Conservation (phyloP, 1,140 invertebrate genomes). For the Eulimnadia texana region DNA sequence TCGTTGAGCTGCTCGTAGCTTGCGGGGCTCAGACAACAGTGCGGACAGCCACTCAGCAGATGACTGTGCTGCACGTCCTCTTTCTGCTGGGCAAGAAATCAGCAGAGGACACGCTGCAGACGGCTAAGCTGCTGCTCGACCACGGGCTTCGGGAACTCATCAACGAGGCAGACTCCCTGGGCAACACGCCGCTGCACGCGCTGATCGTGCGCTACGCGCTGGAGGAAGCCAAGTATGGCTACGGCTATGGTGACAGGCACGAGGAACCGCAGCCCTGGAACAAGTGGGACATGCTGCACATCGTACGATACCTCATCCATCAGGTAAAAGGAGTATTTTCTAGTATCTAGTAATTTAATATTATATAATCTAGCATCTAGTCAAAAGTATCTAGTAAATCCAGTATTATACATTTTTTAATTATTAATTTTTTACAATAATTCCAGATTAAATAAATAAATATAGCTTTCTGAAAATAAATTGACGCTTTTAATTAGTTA, state of each 20-base stretch:
- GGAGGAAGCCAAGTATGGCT: slow-evolving; percentile 51
- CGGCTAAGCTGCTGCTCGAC: slow-evolving; percentile 45
- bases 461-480: too few species aligned
- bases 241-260: slow-evolving; percentile 27
- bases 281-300: slow-evolving; percentile 53
- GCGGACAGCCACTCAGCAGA: slow-evolving; percentile 52
- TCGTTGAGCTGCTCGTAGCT: slow-evolving; percentile 45
- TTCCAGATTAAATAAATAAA: too few species aligned
- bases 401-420: too few species aligned
- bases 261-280: slow-evolving; percentile 38
- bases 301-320: slow-evolving; percentile 33
- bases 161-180: slow-evolving; percentile 52
- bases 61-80: slow-evolving; percentile 51
- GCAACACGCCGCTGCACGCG: slow-evolving; percentile 42
- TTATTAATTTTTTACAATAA: too few species aligned
- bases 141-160: slow-evolving; percentile 44
- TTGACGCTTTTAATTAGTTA: too few species aligned
- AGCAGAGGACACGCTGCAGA: slow-evolving; percentile 49
- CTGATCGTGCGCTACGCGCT: slow-evolving; percentile 53
- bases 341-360: neutral
- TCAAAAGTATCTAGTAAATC: too few species aligned
- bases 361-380: too few species aligned
- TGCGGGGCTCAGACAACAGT: slow-evolving; percentile 49
- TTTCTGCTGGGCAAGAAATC: slow-evolving; percentile 43
- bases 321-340: slow-evolving; percentile 10